Evolutionary conservation across 2,797 vertebrate genomes (phyloP).

Genomic region (Netta rufina): DNA sequence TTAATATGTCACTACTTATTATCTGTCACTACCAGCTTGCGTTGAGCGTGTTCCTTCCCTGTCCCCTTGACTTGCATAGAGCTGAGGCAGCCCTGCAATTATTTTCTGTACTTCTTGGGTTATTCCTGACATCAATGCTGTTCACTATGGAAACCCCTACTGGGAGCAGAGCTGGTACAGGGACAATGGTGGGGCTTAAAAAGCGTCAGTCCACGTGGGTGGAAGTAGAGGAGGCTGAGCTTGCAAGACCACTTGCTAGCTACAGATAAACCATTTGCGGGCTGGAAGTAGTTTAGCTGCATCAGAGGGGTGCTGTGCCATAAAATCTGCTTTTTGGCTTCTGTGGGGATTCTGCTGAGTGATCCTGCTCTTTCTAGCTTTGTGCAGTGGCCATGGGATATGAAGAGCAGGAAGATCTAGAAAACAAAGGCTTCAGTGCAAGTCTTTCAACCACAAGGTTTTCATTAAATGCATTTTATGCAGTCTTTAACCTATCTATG

Average conservation of each 20-base stretch:
- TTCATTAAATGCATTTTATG: not conserved
- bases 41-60: not conserved
- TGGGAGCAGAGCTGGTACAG: not conserved
- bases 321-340: not conserved
- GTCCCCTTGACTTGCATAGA: not conserved
- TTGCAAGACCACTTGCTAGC: not conserved
- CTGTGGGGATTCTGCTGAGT: not conserved
- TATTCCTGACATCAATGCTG: not conserved
- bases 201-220: accelerated
- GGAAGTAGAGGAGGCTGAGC: not conserved
- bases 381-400: not conserved
- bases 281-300: not conserved
- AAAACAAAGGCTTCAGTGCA: not conserved
- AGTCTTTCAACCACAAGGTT: not conserved
- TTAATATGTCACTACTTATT: not conserved
- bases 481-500: not conserved
- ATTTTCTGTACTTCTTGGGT: not conserved
- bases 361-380: not conserved
- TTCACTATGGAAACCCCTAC: not conserved
- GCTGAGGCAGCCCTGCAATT: not conserved
- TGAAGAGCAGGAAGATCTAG: not conserved
- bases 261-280: not conserved
- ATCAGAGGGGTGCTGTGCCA: not conserved
- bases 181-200: not conserved
- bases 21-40: not conserved